These are phyloP conservation scores for Egretta garzetta DNA, from an alignment of 2,113 vertebrate genomes.

Conservation along the genomic window DNA sequence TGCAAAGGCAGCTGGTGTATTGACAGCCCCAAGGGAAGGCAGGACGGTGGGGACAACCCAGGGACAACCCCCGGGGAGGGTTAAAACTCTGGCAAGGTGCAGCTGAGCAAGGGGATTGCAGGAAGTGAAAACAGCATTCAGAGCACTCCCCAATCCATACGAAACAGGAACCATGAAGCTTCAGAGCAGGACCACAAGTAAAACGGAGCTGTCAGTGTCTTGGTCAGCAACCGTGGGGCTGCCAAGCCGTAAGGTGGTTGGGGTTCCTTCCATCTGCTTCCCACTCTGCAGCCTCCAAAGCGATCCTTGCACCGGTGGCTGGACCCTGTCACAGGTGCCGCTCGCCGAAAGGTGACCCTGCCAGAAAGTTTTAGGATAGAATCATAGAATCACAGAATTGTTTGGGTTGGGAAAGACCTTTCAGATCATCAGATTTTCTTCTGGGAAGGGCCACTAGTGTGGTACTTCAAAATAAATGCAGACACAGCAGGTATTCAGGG, in stretches of 20 bases:
- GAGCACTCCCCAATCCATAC: background rate
- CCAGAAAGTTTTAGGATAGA: background rate
- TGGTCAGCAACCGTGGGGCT: background rate
- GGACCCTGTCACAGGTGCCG: background rate
- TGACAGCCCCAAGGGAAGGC: background rate
- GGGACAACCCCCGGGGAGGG: rapidly evolving
- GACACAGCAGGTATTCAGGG: background rate
- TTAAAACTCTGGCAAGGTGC: background rate
- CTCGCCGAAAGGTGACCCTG: background rate
- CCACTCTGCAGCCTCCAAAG: background rate
- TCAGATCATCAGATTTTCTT: too few relatives aligned
- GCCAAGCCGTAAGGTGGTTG: too few relatives aligned
- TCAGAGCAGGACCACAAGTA: background rate
- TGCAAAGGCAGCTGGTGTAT: background rate
- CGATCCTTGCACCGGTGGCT: rapidly evolving
- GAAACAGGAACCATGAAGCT: background rate
- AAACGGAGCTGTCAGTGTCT: background rate
- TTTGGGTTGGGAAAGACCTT: too few relatives aligned
- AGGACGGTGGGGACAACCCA: background rate
- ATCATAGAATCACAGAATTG: too few relatives aligned
- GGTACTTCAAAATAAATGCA: background rate
- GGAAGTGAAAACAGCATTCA: background rate
- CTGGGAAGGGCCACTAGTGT: background rate
- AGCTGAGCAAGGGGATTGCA: background rate
- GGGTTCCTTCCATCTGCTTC: background rate